phyloP scores from a whole-genome alignment of 2,113 vertebrate species.

The Bagarius yarrelli region DNA sequence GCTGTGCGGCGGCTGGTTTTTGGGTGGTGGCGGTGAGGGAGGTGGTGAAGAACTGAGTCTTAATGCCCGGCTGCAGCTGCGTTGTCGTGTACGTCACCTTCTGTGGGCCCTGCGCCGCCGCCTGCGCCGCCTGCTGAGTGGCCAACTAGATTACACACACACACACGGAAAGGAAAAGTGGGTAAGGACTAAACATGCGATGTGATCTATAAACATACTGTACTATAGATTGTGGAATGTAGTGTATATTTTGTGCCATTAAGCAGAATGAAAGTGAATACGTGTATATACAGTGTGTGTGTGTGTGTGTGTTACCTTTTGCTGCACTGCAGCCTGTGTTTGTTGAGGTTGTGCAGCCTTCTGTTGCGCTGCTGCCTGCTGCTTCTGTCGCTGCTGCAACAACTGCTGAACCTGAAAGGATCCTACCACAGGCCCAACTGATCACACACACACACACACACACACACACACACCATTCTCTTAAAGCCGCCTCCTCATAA shows the following conservation, averaged over 20 bases:
- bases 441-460: conserved; percentile 17
- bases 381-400: conserved; percentile 75
- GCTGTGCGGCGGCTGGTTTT: conserved; percentile 83
- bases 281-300: not conserved
- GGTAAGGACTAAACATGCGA: not conserved
- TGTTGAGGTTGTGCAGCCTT: conserved; percentile 83
- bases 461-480: not conserved
- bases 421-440: conserved; percentile 78
- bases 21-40: conserved; percentile 80
- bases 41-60: conserved; percentile 88
- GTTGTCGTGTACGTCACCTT: conserved; percentile 84
- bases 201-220: no score
- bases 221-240: not conserved
- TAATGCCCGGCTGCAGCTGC: conserved; percentile 82
- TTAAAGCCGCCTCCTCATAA: not conserved
- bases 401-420: conserved; percentile 63
- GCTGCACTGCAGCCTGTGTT: conserved; percentile 78
- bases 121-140: conserved; percentile 80
- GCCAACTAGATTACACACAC: conserved; percentile 68
- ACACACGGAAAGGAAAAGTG: not conserved
- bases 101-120: conserved; percentile 78
- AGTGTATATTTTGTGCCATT: no score
- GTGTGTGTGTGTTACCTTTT: conserved; percentile 74
- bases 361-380: conserved; percentile 80
- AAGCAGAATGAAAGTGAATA: not conserved